Evolutionary conservation across 2,113 vertebrate species (phyloP).

Genomic region (Tenebrosternarchus preto): DNA sequence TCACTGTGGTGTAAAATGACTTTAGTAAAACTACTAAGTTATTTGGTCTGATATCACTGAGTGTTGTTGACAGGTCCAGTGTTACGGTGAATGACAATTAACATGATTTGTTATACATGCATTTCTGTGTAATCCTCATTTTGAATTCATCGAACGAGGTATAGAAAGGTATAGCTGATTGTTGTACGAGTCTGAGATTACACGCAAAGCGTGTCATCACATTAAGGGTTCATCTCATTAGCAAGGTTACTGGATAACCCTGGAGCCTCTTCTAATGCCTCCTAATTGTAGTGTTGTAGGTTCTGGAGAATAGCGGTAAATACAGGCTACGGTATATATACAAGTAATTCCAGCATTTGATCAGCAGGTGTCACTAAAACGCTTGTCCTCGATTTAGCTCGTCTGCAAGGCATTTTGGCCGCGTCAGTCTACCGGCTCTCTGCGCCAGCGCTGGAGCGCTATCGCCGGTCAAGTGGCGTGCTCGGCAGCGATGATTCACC

Average conservation of each 20-base stretch:
- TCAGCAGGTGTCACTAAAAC: conserved; percentile 32
- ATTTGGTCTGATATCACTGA: no score
- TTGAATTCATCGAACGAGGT: no score
- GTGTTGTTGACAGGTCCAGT: no score
- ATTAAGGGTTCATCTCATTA: neutral
- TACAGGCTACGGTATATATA: neutral
- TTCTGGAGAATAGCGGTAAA: no score
- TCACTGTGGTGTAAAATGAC: no score
- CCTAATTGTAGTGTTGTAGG: neutral
- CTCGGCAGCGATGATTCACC: conserved; percentile 45
- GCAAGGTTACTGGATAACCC: neutral
- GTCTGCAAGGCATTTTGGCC: neutral
- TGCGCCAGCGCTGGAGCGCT: neutral
- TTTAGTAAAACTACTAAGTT: no score
- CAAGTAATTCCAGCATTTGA: neutral
- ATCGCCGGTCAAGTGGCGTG: conserved; percentile 39
- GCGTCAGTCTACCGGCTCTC: conserved; percentile 16
- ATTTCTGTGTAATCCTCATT: no score
- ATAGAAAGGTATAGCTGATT: neutral
- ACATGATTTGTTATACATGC: no score
- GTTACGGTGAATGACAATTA: no score
- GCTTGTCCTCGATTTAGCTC: neutral
- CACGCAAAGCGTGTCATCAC: conserved; percentile 8
- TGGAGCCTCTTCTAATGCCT: neutral
- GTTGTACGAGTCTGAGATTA: neutral